A percentile compares a stretch with the other conserved stretches of the same genome.
These are phyloP conservation scores for Pogonognathellus flavescens DNA, from an alignment of 1,140 invertebrate species.

Conservation along the genomic window DNA sequence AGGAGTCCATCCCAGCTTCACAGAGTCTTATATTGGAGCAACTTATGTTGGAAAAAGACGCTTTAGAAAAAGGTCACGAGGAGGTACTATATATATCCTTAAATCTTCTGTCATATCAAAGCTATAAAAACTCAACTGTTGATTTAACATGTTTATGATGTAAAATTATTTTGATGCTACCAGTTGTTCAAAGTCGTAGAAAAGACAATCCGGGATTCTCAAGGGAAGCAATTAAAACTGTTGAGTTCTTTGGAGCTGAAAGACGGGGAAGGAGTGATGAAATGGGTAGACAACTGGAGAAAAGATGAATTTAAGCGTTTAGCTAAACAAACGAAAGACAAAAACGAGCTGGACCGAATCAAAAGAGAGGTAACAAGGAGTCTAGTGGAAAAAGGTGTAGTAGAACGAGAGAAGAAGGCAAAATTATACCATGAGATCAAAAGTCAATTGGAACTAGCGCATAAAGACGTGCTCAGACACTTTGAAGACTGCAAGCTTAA, in stretches of 20 bases:
- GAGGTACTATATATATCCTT: slow-evolving; percentile 69
- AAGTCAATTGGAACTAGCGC: slow-evolving; percentile 69
- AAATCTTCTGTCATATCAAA: not conserved
- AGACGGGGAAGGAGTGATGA: slow-evolving; percentile 86
- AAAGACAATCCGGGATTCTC: slow-evolving; percentile 59
- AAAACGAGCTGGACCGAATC: slow-evolving; percentile 87
- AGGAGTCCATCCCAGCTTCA: slow-evolving; percentile 71
- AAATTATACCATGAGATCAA: slow-evolving; percentile 69
- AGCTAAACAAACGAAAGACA: slow-evolving; percentile 85
- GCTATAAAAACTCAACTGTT: not conserved
- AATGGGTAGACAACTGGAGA: slow-evolving; percentile 83
- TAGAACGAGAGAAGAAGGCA: slow-evolving; percentile 76
- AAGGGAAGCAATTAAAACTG: slow-evolving; percentile 58
- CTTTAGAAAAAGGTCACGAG: slow-evolving; percentile 88
- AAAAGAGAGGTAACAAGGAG: slow-evolving; percentile 81
- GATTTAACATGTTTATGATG: slow-evolving; percentile 18
- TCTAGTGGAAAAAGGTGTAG: slow-evolving; percentile 85
- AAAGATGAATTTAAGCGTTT: slow-evolving; percentile 88
- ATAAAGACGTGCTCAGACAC: slow-evolving; percentile 69
- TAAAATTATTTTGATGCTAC: not conserved
- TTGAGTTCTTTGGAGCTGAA: slow-evolving; percentile 77
- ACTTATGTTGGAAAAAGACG: slow-evolving; percentile 81
- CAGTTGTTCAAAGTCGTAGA: slow-evolving; percentile 60
- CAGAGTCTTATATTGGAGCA: slow-evolving; percentile 81
- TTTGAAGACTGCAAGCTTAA: slow-evolving; percentile 67